Base-by-base conservation (phyloP, 2,888 invertebrate species). In the Tachina lurida region DNA sequence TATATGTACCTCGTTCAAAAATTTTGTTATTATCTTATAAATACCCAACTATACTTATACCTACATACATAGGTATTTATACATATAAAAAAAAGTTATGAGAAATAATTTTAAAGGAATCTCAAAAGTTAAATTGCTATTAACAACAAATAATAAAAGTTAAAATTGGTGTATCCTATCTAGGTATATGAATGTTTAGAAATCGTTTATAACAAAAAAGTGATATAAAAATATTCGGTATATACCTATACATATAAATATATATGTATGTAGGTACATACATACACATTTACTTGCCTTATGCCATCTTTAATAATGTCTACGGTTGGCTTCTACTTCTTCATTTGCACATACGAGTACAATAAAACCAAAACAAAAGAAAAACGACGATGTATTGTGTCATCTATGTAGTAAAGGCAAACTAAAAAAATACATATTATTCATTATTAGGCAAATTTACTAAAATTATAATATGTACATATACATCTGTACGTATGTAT, bases 221-320 rank as follows among this genome's bases (percentile, higher is more conserved):
- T 31, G 31, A 31, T 31, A 31, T 31, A 31, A 7, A 31, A 31
- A 31, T 31, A 0, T 7, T 31, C 31, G 31, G 5, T 2, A 4
- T 4, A 17, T 52, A 17, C 4, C 1, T 52, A 52, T 5, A 31
- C 13, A 56, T 5, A 31, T 22, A 56, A 0, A 2, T 22, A 31
- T 19, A 2, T 56, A 67, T 49, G 10, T 4, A 31, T 12, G 4
- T 63, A 62, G 39, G 13, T 47, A 43, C 41, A 63, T 19, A 19
- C 12, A 3, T 43, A 45, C 8, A 2, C 31, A 56, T 10, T 12
- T 56, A 56, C 47, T 15, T 56, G 56, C 22, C 63, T 79, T 63
- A 81, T 74, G 47, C 63, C 17, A 75, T 70, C 86, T 83, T 87
- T 83, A 83, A 86, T 73, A 86, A 52, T 52, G 58, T 77, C 67